These are phyloP conservation scores for Philonicus albiceps DNA, from an alignment of 2,888 invertebrate species.

Conservation along the genomic window DNA sequence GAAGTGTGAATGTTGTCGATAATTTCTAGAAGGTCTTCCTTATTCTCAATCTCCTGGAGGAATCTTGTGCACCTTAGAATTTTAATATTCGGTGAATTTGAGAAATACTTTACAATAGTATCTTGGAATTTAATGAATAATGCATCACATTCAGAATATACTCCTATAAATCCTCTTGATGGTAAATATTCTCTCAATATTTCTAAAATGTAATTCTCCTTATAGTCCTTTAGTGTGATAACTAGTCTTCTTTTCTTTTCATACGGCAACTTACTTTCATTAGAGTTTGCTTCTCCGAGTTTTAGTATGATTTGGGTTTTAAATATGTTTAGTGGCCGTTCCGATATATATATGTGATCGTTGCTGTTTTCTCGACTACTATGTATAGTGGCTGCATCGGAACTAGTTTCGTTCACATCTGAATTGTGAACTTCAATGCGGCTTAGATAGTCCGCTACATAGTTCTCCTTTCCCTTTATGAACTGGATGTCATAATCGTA, in stretches of 20 bases:
- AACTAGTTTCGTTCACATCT: neutral
- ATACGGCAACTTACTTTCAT: neutral
- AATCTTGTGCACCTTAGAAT: neutral
- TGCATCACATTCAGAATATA: too few species aligned
- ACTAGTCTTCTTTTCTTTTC: neutral
- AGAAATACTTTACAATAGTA: neutral
- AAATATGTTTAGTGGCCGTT: neutral
- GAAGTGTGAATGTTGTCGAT: too few species aligned
- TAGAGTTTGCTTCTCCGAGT: neutral
- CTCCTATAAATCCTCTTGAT: neutral
- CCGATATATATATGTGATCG: neutral
- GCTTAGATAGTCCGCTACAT: slow-evolving; percentile 49
- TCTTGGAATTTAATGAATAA: too few species aligned
- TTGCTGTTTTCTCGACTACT: neutral
- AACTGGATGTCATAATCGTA: slow-evolving; percentile 49
- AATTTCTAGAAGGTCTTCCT: too few species aligned
- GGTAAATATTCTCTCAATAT: neutral
- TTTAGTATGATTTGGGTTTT: neutral
- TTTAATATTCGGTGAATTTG: neutral
- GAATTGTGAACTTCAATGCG: slow-evolving; percentile 47
- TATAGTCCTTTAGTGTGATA: neutral
- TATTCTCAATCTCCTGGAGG: neutral
- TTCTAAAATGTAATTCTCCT: neutral
- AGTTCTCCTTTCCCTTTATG: slow-evolving; percentile 50
- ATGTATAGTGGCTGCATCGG: neutral